Evolutionary conservation across 2,888 invertebrate genomes (phyloP).

Genomic region (Drosophila fungiperda): DNA sequence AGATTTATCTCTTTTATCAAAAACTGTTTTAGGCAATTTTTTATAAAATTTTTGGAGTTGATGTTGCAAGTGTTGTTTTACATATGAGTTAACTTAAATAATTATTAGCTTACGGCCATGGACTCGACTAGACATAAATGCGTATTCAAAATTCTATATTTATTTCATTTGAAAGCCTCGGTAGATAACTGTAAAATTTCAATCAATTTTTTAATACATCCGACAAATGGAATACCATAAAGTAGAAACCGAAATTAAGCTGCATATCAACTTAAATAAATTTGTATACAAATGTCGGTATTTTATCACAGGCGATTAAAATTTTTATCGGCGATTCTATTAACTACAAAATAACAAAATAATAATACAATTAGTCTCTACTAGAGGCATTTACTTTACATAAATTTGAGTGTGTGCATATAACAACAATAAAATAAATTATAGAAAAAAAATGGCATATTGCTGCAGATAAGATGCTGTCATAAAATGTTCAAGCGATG

Average conservation of each 20-base stretch:
- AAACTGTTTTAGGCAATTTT: neutral
- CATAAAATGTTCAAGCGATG: slow-evolving; percentile 13
- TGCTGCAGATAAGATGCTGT: slow-evolving; percentile 15
- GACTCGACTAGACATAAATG: neutral
- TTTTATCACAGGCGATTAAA: neutral
- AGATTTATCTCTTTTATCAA: neutral
- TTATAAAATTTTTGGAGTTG: too few relatives aligned
- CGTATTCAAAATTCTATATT: neutral
- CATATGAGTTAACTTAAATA: neutral
- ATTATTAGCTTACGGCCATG: neutral
- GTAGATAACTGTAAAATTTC: neutral
- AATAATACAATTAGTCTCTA: neutral
- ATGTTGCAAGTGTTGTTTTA: neutral
- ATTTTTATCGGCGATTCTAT: neutral
- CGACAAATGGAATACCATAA: too few relatives aligned
- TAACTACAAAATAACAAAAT: neutral
- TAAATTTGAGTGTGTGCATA: too few relatives aligned
- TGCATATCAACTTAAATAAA: neutral
- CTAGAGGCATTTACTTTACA: too few relatives aligned
- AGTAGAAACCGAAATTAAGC: neutral
- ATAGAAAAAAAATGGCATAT: neutral
- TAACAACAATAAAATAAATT: neutral
- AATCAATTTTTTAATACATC: too few relatives aligned
- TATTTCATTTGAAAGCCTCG: neutral
- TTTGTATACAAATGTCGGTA: neutral